phyloP scores from a whole-genome alignment of 2,113 vertebrate genomes.

The Rhinolophus ferrumequinum region DNA sequence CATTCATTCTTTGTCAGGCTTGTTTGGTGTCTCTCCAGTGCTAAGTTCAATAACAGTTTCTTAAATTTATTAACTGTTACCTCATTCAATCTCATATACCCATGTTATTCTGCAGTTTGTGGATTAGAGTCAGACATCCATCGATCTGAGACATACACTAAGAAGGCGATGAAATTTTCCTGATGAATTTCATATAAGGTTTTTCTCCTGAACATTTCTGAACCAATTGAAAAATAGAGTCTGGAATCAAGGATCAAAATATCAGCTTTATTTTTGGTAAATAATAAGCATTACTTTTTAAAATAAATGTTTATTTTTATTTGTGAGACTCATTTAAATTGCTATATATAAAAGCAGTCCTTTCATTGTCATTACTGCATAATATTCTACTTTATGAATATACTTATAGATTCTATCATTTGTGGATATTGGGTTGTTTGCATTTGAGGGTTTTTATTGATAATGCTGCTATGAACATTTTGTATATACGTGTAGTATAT shows the following conservation, averaged over 20 bases:
- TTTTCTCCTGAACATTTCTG: background rate
- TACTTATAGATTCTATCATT: background rate
- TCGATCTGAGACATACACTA: background rate
- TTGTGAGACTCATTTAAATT: background rate
- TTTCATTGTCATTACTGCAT: background rate
- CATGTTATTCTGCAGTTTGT: background rate
- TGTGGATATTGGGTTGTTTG: background rate
- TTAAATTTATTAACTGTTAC: background rate
- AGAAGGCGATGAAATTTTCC: background rate
- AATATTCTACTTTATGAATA: background rate
- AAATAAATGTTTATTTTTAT: background rate
- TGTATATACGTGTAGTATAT: background rate
- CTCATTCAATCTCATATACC: background rate
- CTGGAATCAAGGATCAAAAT: background rate
- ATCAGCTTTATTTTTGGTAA: background rate
- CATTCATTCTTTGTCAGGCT: background rate
- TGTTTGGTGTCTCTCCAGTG: background rate
- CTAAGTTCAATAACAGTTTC: background rate
- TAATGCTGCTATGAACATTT: background rate
- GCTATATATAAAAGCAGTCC: background rate
- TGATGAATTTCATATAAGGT: background rate
- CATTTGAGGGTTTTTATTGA: background rate
- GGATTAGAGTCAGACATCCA: background rate
- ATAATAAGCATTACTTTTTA: background rate
- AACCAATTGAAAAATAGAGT: background rate